Conservation (phyloP, 2,113 vertebrate genomes). For the Sprattus sprattus region DNA sequence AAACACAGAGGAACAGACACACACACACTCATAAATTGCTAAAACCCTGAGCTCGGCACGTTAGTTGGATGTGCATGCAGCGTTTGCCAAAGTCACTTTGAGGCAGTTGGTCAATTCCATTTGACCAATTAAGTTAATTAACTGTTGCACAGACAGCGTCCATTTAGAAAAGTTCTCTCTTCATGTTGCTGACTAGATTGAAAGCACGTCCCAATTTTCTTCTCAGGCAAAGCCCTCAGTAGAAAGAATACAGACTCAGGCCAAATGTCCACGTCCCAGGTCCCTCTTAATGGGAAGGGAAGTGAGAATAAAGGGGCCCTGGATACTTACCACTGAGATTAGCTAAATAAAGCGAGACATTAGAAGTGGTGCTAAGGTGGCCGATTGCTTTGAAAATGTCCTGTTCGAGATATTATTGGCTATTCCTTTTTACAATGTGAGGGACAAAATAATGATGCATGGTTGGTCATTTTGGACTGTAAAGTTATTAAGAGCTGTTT, state of each 20-base stretch:
- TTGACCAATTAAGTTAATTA: background rate
- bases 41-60: background rate
- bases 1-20: background rate
- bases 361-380: no score
- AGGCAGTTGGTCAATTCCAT: background rate
- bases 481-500: background rate
- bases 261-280: background rate
- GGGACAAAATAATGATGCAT: background rate
- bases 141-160: background rate
- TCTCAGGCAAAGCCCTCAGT: background rate
- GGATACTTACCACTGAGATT: background rate
- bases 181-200: background rate
- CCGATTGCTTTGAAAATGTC: no score
- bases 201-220: background rate
- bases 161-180: background rate
- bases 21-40: constrained; percentile 7
- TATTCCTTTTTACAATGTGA: background rate
- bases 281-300: background rate
- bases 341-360: background rate
- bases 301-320: background rate
- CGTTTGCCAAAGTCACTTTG: constrained; percentile 8
- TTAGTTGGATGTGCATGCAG: background rate
- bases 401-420: no score
- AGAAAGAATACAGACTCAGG: background rate
- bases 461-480: background rate